Evolutionary conservation across 2,113 vertebrate species (phyloP).

Genomic region (Brachyhypopomus occidentalis): DNA sequence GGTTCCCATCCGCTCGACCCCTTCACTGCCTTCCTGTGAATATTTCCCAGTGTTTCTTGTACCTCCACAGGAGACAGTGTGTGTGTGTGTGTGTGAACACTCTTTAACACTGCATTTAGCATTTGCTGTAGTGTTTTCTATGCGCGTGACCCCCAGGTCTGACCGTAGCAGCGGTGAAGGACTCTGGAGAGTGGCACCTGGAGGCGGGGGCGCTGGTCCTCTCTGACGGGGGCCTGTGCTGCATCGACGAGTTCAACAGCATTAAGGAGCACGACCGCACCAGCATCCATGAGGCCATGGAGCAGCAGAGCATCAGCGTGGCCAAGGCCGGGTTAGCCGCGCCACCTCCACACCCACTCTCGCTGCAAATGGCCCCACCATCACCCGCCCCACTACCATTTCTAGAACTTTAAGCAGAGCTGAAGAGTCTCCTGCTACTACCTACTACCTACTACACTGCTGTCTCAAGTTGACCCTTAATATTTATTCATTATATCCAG

Average conservation of each 20-base stretch:
- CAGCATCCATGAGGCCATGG: slow-evolving; percentile 97
- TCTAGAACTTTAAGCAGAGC: too few relatives aligned
- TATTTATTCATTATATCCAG: too few relatives aligned
- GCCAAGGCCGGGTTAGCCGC: slow-evolving; percentile 88
- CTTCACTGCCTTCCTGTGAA: not conserved
- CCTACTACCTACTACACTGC: too few relatives aligned
- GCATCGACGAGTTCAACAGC: slow-evolving; percentile 97
- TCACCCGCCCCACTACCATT: too few relatives aligned
- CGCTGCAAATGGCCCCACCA: not conserved
- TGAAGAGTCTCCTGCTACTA: too few relatives aligned
- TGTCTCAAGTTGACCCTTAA: too few relatives aligned
- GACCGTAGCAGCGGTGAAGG: slow-evolving; percentile 76
- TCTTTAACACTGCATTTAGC: too few relatives aligned
- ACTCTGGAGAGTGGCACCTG: slow-evolving; percentile 77
- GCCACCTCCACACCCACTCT: not conserved
- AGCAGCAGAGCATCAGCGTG: slow-evolving; percentile 96
- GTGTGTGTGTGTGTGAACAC: not conserved
- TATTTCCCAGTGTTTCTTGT: not conserved
- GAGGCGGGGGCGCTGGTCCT: slow-evolving; percentile 86
- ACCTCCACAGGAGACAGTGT: not conserved
- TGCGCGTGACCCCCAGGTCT: slow-evolving; percentile 60
- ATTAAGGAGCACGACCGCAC: slow-evolving; percentile 96
- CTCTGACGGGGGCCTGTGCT: slow-evolving; percentile 93
- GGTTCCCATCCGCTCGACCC: slow-evolving; percentile 68
- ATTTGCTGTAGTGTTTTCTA: not conserved